These are phyloP conservation scores for Pampus argenteus DNA, from an alignment of 2,797 vertebrate species.

Conservation along the genomic window DNA sequence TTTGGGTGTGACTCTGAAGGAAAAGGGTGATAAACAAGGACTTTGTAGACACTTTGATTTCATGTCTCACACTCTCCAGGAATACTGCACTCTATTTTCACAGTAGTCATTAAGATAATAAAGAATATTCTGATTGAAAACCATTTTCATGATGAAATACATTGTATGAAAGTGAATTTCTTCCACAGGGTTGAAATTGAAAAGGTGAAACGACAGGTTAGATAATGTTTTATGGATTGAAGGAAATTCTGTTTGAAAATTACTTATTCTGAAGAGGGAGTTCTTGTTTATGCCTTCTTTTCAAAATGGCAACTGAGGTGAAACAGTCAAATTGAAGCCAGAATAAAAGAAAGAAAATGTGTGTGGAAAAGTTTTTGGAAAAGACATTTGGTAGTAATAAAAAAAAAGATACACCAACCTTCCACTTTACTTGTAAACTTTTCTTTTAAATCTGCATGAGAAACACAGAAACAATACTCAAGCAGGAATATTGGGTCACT, in stretches of 20 bases:
- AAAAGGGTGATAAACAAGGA: constrained; percentile 24
- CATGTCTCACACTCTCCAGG: constrained; percentile 1
- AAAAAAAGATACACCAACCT: constrained; percentile 63
- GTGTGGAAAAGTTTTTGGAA: background rate
- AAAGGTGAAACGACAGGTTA: constrained; percentile 34
- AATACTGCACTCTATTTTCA: constrained; percentile 1
- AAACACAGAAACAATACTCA: constrained; percentile 14
- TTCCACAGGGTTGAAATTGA: constrained; percentile 27
- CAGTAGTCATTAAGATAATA: constrained; percentile 25
- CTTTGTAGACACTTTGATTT: constrained; percentile 2
- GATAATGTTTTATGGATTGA: constrained; percentile 20
- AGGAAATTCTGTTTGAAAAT: constrained; percentile 24
- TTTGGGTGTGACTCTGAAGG: background rate
- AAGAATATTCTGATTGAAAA: constrained; percentile 38
- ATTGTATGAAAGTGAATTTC: constrained; percentile 28
- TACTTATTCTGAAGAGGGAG: constrained; percentile 17
- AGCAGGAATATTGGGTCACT: background rate
- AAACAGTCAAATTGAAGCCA: constrained; percentile 41
- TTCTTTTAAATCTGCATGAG: constrained; percentile 66
- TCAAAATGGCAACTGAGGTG: constrained; percentile 49
- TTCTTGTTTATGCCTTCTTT: constrained; percentile 53
- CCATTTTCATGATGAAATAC: constrained; percentile 26
- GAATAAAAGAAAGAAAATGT: constrained; percentile 16
- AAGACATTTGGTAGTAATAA: background rate
- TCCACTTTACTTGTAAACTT: constrained; percentile 74